Base-by-base conservation (phyloP, 2,888 invertebrate genomes). In the Agrotis puta region DNA sequence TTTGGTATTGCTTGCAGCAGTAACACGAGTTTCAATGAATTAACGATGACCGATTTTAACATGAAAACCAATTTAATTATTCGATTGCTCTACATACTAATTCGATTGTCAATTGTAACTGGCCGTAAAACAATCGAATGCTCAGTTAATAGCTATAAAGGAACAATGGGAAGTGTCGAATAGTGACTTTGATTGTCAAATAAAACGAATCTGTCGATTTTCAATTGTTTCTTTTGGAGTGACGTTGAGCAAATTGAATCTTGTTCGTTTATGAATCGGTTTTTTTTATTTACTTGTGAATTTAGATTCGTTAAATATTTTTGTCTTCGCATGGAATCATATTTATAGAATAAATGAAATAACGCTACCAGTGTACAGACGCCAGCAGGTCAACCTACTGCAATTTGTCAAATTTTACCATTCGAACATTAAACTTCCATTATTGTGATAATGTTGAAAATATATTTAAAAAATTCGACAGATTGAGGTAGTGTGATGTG, bases 1-100 rank as follows among this genome's bases (percentile, higher is more conserved):
- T 83, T 80, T 72, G 84, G 81, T 51, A 71, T 84, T 64, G 84
- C 84, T 84, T 57, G 66, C 51, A 81, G 77, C 72, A 63, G 33
- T 59, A 53, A 70, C 77, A 67, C 51, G 79, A 71, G 64, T 48
- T 68, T 50, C 58, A 79, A 77, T 68, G 27, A 70, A 79, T 79
- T 66, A 69, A 64, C 59, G 64, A 81, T 70, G 56, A 11, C 24
- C 33, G 48, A 68, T 62, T 71, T 51, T 71, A 63, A 77, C 67
- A 77, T 53, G 66, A 24, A 65, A 68, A 71, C 48, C 45, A 70
- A 77, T 77, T 13, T 20, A 65, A 82, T 82, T 70, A 81, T 48
- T 63, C 47, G 72, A 68, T 63, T 77, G 79, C 51, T 72, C 77
- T 27, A 81, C 43, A 70, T 78, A 43, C 6, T 39, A 13, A 67